Conservation (phyloP, 2,888 invertebrate species). For the Drosophila pegasa region DNA sequence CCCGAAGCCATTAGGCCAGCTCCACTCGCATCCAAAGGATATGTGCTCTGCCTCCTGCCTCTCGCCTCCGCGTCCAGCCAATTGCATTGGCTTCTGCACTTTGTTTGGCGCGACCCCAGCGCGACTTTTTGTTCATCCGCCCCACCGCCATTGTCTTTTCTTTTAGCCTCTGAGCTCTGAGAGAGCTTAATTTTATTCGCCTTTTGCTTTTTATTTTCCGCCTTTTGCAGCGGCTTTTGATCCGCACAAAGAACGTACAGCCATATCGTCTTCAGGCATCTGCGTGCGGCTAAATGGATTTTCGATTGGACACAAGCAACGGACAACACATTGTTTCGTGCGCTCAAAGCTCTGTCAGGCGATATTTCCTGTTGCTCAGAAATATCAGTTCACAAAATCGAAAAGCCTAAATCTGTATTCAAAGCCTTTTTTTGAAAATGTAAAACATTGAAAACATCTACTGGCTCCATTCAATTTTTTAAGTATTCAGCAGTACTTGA, state of each 20-base stretch:
- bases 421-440: neutral
- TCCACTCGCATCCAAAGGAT: slow-evolving; percentile 29
- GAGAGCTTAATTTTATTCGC: slow-evolving; percentile 15
- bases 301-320: slow-evolving; percentile 9
- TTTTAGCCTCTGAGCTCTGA: slow-evolving; percentile 6
- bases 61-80: neutral
- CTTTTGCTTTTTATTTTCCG: slow-evolving; percentile 9
- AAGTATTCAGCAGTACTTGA: no score
- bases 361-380: neutral
- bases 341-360: no score
- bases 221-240: slow-evolving; percentile 33
- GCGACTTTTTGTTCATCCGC: slow-evolving; percentile 6
- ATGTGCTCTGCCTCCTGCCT: slow-evolving; percentile 3
- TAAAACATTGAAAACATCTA: neutral
- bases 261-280: slow-evolving; percentile 3
- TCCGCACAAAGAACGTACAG: slow-evolving; percentile 29
- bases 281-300: slow-evolving; percentile 28
- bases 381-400: neutral
- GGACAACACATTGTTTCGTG: neutral
- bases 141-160: slow-evolving; percentile 19
- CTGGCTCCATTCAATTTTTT: no score
- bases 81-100: slow-evolving; percentile 21
- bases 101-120: slow-evolving; percentile 28
- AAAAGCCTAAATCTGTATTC: neutral
- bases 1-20: slow-evolving; percentile 80